A percentile compares a stretch with the other conserved stretches of the same genome.
Conservation (phyloP, 2,888 invertebrate species). For the Tinea trinotella region DNA sequence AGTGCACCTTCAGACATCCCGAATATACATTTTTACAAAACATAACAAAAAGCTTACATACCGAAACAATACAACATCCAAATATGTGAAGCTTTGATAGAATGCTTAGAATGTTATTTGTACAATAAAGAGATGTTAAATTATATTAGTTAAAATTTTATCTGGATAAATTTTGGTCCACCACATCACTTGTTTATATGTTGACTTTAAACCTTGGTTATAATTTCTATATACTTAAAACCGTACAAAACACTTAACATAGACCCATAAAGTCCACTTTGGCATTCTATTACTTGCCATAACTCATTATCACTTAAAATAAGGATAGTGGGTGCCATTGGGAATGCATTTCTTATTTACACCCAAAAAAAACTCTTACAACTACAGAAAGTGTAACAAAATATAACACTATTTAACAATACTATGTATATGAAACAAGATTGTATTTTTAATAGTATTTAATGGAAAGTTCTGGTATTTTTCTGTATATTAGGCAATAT, state of each 20-base stretch:
- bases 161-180: no score
- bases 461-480: background rate
- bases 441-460: background rate
- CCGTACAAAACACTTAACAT: background rate
- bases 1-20: no score
- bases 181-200: no score
- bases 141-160: no score
- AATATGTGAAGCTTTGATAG: no score
- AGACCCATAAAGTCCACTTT: background rate
- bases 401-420: background rate
- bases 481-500: background rate
- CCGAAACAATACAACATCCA: no score
- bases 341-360: slow-evolving; percentile 1
- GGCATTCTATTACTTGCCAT: background rate
- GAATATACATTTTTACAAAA: no score
- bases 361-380: background rate
- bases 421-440: background rate
- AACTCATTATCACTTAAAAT: background rate
- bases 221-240: no score
- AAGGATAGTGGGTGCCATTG: background rate
- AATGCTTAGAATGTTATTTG: no score
- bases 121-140: no score
- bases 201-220: no score
- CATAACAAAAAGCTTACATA: no score
- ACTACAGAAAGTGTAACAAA: background rate